Percentiles rank a stretch among this genome's conserved stretches.
Evolutionary conservation across 2,113 vertebrate genomes (phyloP).

Genomic region (Ciconia boyciana): DNA sequence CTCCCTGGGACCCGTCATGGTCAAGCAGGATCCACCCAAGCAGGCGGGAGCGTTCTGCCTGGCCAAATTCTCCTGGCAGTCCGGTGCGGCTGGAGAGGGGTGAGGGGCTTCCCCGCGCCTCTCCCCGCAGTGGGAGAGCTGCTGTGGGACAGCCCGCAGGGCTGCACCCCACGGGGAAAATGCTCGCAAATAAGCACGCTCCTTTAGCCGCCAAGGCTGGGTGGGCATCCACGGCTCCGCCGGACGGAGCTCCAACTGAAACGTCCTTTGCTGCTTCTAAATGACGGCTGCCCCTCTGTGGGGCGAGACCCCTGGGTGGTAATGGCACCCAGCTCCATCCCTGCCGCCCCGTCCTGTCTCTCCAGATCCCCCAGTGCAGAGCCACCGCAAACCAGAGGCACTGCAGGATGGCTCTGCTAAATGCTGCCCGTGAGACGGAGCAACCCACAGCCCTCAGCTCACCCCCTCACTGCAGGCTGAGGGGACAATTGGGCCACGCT

Average conservation of each 20-base stretch:
- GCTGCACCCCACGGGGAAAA: accelerated
- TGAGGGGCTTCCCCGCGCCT: background rate
- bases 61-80: background rate
- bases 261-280: background rate
- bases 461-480: accelerated
- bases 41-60: background rate
- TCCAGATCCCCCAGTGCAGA: background rate
- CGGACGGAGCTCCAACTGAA: background rate
- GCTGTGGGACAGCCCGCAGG: background rate
- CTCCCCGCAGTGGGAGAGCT: accelerated
- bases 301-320: background rate
- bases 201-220: background rate
- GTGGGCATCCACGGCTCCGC: background rate
- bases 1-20: background rate
- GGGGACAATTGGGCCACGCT: accelerated
- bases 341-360: background rate
- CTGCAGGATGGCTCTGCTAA: background rate
- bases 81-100: accelerated
- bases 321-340: background rate
- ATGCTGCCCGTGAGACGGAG: accelerated
- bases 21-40: background rate
- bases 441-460: background rate
- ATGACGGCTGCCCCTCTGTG: background rate
- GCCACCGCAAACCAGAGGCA: no score
- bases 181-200: accelerated